Percentiles rank a stretch among this genome's conserved stretches.
Conservation (phyloP, 2,797 vertebrate species). For the Xyrichtys novacula region DNA sequence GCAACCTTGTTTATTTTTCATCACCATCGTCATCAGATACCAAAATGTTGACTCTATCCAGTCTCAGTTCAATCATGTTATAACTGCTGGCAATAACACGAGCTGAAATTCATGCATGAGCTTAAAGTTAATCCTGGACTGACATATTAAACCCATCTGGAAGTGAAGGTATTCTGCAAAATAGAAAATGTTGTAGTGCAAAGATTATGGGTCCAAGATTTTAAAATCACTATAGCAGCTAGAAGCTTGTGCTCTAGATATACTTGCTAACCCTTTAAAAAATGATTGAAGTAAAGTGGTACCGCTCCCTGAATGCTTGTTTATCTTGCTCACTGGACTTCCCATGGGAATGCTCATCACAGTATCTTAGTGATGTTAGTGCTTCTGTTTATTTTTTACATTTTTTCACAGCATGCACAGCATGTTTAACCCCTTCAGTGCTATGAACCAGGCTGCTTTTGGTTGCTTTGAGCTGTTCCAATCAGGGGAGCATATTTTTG, state of each 20-base stretch:
- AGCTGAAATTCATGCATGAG: too few species aligned
- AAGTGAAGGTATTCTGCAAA: neutral
- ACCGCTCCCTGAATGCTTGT: neutral
- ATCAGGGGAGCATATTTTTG: neutral
- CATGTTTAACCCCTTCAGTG: neutral
- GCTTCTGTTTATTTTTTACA: neutral
- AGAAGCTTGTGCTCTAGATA: neutral
- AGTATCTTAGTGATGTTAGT: neutral
- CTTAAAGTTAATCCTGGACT: too few species aligned
- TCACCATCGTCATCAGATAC: too few species aligned
- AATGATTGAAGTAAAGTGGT: neutral
- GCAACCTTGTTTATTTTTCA: too few species aligned
- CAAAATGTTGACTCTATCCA: too few species aligned
- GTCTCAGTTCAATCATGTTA: too few species aligned
- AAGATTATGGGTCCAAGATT: neutral
- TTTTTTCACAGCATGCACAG: neutral
- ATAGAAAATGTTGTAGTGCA: neutral
- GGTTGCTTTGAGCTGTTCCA: neutral
- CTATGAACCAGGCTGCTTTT: constrained; percentile 7
- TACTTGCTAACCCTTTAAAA: neutral
- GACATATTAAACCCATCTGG: too few species aligned
- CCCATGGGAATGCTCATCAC: neutral
- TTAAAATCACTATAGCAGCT: neutral
- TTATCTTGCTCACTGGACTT: neutral
- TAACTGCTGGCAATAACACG: too few species aligned